Conservation (phyloP, 2,888 invertebrate species). For the Blastobasis lacticolella region DNA sequence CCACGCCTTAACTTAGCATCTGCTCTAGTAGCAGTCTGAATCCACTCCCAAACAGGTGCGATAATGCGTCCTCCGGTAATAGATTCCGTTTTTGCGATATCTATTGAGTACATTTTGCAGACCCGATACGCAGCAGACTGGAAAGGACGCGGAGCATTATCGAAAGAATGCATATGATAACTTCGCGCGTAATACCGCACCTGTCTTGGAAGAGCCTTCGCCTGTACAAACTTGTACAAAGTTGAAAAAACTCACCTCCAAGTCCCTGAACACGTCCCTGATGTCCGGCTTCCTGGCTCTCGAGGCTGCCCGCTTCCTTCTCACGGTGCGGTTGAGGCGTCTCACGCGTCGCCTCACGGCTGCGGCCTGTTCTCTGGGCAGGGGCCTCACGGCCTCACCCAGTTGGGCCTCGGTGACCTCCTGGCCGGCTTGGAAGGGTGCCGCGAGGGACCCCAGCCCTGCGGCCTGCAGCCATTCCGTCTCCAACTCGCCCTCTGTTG, state of each 20-base stretch:
- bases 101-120: no score
- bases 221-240: not conserved
- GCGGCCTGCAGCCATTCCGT: constrained; percentile 84
- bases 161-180: no score
- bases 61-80: no score
- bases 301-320: constrained; percentile 71
- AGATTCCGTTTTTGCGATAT: no score
- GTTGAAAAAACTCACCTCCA: constrained; percentile 75
- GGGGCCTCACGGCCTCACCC: constrained; percentile 73
- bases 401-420: constrained; percentile 79
- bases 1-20: no score
- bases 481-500: constrained; percentile 83
- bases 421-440: constrained; percentile 80
- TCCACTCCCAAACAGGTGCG: no score
- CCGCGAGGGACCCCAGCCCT: constrained; percentile 81
- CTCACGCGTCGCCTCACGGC: constrained; percentile 83
- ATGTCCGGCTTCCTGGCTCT: constrained; percentile 84
- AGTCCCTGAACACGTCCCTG: constrained; percentile 86
- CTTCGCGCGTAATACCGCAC: no score
- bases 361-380: constrained; percentile 83
- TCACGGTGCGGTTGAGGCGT: constrained; percentile 84
- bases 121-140: no score
- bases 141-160: no score
- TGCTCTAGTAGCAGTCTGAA: no score
- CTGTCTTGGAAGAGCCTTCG: not conserved